Evolutionary conservation across 2,888 invertebrate species (phyloP).

Genomic region (Ochlodes sylvanus): DNA sequence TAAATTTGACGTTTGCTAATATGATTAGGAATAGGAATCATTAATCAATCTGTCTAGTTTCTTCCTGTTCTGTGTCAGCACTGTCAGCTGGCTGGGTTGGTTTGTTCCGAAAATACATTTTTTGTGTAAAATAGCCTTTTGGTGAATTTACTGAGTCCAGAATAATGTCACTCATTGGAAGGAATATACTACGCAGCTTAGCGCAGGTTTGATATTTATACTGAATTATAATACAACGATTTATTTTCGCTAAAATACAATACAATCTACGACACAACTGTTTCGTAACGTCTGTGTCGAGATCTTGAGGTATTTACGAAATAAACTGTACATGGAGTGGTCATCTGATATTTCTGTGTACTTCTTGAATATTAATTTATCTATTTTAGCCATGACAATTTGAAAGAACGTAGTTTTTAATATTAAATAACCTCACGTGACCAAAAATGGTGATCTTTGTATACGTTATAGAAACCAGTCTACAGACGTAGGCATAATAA

Average conservation of each 20-base stretch:
- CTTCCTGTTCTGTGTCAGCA: slow-evolving; percentile 32
- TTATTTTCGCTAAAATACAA: neutral
- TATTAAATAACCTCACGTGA: slow-evolving; percentile 51
- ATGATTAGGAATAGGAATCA: too few relatives aligned
- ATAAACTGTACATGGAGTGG: neutral
- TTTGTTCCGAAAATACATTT: slow-evolving; percentile 69
- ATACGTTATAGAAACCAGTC: neutral
- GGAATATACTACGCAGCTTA: slow-evolving; percentile 71
- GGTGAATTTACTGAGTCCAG: slow-evolving; percentile 48
- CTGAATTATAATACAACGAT: neutral
- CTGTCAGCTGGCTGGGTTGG: too few relatives aligned
- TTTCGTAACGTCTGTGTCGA: slow-evolving; percentile 69
- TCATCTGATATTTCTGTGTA: neutral
- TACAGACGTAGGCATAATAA: neutral
- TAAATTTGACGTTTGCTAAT: slow-evolving; percentile 45
- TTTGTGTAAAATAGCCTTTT: slow-evolving; percentile 53
- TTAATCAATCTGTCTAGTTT: neutral
- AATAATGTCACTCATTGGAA: slow-evolving; percentile 73
- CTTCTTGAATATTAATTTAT: neutral
- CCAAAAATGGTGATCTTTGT: slow-evolving; percentile 30
- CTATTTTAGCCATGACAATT: neutral
- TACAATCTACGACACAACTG: slow-evolving; percentile 46
- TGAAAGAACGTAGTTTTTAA: neutral
- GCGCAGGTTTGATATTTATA: slow-evolving; percentile 64
- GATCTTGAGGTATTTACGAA: neutral